Percentiles rank a stretch among this genome's conserved stretches.
phyloP scores from a whole-genome alignment of 2,888 invertebrate species.

The Volucella inflata region DNA sequence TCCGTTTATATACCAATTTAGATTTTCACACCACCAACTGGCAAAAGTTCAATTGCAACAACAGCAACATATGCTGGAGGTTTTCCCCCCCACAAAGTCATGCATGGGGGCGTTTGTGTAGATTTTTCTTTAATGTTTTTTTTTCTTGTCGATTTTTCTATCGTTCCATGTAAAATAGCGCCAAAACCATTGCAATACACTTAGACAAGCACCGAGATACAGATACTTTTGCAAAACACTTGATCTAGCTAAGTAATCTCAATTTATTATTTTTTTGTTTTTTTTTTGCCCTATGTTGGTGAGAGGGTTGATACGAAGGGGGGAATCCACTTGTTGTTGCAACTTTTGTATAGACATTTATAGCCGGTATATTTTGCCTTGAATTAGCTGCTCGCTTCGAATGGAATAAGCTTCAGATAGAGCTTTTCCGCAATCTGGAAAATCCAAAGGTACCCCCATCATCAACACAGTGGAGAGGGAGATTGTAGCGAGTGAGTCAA shows the following conservation, averaged over 20 bases:
- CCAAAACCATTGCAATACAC: slow-evolving; percentile 41
- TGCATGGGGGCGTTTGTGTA: slow-evolving; percentile 69
- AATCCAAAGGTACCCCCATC: slow-evolving; percentile 18
- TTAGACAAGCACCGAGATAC: slow-evolving; percentile 25
- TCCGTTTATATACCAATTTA: slow-evolving; percentile 73
- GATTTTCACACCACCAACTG: slow-evolving; percentile 67
- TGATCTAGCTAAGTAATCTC: slow-evolving; percentile 72
- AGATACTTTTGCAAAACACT: slow-evolving; percentile 39
- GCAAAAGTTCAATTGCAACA: slow-evolving; percentile 72
- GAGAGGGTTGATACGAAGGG: slow-evolving; percentile 12
- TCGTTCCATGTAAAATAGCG: slow-evolving; percentile 33
- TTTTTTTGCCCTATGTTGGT: slow-evolving; percentile 2
- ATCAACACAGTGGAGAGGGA: slow-evolving; percentile 57
- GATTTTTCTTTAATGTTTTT: slow-evolving; percentile 24
- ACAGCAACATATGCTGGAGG: slow-evolving; percentile 26
- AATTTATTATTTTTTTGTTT: slow-evolving; percentile 68
- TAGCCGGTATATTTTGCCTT: slow-evolving; percentile 60
- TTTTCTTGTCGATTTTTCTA: slow-evolving; percentile 23
- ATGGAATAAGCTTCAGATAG: slow-evolving; percentile 52
- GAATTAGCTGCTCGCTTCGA: slow-evolving; percentile 64
- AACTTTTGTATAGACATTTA: slow-evolving; percentile 18
- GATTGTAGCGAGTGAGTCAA: slow-evolving; percentile 34
- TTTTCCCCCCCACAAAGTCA: slow-evolving; percentile 43
- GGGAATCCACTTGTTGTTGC: slow-evolving; percentile 26
- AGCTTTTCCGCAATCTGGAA: slow-evolving; percentile 66